phyloP scores from a whole-genome alignment of 1,140 invertebrate species.

The Coelopa frigida region DNA sequence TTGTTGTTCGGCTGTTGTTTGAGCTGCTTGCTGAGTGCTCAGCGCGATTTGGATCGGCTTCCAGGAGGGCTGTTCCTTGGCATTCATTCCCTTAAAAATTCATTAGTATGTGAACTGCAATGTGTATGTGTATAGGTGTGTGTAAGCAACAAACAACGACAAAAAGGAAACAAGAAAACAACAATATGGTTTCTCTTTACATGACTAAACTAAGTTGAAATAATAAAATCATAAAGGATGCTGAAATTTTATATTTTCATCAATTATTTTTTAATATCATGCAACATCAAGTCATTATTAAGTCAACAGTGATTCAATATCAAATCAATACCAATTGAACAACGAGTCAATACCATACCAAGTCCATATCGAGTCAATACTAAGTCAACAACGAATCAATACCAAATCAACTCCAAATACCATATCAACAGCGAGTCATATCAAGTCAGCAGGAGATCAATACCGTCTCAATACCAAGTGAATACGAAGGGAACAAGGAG shows the following conservation, averaged over 20 bases:
- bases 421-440: too few species aligned
- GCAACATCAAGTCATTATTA: background rate
- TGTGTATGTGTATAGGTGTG: conserved; percentile 1
- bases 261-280: background rate
- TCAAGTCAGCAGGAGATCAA: too few species aligned
- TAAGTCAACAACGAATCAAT: too few species aligned
- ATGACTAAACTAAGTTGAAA: background rate
- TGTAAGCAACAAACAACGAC: conserved; percentile 14
- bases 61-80: conserved; percentile 50
- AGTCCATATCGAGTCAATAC: too few species aligned
- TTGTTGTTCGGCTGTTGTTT: too few species aligned
- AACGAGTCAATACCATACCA: too few species aligned
- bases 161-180: conserved; percentile 10
- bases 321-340: too few species aligned
- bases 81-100: conserved; percentile 68
- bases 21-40: too few species aligned
- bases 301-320: background rate
- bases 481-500: too few species aligned
- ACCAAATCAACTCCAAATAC: too few species aligned
- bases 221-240: conserved; percentile 5
- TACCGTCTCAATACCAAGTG: too few species aligned
- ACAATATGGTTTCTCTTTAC: too few species aligned
- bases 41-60: conserved; percentile 50
- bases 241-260: background rate
- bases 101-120: conserved; percentile 66